These are phyloP conservation scores for Malurus leucopterus DNA, from an alignment of 2,797 vertebrate genomes.

Conservation along the genomic window DNA sequence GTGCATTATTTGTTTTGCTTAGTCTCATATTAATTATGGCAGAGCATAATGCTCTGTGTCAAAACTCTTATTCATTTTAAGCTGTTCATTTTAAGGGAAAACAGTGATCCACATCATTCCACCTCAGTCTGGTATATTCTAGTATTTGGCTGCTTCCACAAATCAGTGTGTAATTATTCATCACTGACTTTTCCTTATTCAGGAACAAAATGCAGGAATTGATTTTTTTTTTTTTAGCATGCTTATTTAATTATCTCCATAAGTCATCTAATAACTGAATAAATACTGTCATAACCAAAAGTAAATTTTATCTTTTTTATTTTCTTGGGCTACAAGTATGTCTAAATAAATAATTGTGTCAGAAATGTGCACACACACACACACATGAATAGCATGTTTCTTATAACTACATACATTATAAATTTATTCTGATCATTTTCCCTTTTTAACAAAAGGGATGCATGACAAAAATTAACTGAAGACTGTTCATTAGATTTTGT, in stretches of 20 bases:
- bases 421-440: neutral
- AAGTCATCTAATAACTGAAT: constrained; percentile 44
- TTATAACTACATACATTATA: neutral
- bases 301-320: neutral
- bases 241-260: constrained; percentile 50
- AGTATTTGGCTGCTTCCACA: constrained; percentile 18
- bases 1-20: neutral
- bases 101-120: neutral
- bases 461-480: neutral
- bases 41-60: neutral
- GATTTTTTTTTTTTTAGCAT: constrained; percentile 21
- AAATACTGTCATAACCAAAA: constrained; percentile 17
- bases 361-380: neutral
- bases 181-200: constrained; percentile 29
- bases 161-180: constrained; percentile 31
- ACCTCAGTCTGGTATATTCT: neutral
- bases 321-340: neutral
- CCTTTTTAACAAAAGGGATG: neutral
- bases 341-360: neutral
- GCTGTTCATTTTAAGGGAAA: neutral
- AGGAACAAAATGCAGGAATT: constrained; percentile 20
- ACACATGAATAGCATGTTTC: neutral
- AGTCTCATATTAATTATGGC: neutral
- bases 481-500: neutral
- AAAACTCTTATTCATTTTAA: neutral